Percentiles rank a stretch among this genome's conserved stretches.
phyloP scores from a whole-genome alignment of 35 echinoderm and acorn worm genomes.

The Stichopus chloronotus region DNA sequence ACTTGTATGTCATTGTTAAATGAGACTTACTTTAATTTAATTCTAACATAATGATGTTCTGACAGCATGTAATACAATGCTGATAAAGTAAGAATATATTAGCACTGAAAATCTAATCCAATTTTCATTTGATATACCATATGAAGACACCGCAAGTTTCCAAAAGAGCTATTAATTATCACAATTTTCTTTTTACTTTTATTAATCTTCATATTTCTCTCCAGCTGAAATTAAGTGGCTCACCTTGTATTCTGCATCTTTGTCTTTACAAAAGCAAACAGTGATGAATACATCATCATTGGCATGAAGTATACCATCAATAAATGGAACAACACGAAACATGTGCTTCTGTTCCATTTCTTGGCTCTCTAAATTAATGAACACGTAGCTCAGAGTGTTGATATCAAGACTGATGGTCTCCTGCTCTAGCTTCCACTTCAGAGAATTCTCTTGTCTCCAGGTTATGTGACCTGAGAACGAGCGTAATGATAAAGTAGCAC shows the following conservation, averaged over 20 bases:
- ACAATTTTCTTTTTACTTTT: neutral
- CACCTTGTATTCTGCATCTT: neutral
- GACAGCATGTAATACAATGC: too few species aligned
- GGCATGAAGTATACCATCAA: neutral
- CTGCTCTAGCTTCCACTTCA: neutral
- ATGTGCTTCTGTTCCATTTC: neutral
- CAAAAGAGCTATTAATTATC: neutral
- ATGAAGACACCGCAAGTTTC: neutral
- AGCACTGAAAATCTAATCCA: too few species aligned
- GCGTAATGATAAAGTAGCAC: too few species aligned
- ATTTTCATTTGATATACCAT: neutral
- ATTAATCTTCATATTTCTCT: neutral
- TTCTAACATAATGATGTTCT: too few species aligned
- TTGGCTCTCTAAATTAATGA: neutral
- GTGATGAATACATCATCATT: neutral
- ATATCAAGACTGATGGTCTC: neutral
- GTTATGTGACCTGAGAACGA: neutral
- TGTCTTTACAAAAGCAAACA: neutral
- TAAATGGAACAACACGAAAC: conserved; percentile 10
- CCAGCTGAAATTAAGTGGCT: neutral
- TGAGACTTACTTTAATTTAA: too few species aligned
- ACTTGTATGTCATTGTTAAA: too few species aligned
- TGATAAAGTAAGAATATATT: too few species aligned
- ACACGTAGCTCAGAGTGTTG: neutral
- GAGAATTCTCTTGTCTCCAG: neutral